Conservation (phyloP, 2,113 vertebrate species). For the Perca fluviatilis region DNA sequence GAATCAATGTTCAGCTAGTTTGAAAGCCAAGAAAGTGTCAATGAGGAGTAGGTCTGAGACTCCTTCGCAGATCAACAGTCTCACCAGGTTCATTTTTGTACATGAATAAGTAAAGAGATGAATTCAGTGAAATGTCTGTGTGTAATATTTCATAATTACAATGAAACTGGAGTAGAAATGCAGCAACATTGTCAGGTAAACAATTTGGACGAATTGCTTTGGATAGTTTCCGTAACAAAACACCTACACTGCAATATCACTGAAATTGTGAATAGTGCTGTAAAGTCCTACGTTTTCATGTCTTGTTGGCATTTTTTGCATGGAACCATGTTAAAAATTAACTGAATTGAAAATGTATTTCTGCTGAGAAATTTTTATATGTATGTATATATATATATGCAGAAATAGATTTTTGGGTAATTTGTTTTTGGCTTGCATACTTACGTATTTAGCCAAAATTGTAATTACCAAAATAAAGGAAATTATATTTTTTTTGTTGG, state of each 20-base stretch:
- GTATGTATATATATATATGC: no score
- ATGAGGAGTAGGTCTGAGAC: conserved; percentile 57
- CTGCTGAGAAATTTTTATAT: not conserved
- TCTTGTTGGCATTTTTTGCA: not conserved
- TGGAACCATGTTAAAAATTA: not conserved
- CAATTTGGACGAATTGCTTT: conserved; percentile 53
- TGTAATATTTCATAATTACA: conserved; percentile 58
- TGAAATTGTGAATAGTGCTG: conserved; percentile 26
- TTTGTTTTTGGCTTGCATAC: no score
- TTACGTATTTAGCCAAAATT: no score
- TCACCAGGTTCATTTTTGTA: conserved; percentile 58
- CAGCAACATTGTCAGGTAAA: conserved; percentile 42
- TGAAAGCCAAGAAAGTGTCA: conserved; percentile 72
- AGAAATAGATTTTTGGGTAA: no score
- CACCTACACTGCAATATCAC: conserved; percentile 34
- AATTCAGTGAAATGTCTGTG: conserved; percentile 51
- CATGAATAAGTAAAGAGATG: conserved; percentile 68
- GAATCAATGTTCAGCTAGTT: conserved; percentile 64
- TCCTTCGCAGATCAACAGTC: conserved; percentile 56
- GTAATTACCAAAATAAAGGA: no score
- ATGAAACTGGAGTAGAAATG: conserved; percentile 32
- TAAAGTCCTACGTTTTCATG: conserved; percentile 35
- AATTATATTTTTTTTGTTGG: no score
- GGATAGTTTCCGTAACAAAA: conserved; percentile 41
- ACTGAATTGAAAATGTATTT: not conserved